phyloP scores from a whole-genome alignment of 1,140 invertebrate species.

The Habropoda laboriosa region DNA sequence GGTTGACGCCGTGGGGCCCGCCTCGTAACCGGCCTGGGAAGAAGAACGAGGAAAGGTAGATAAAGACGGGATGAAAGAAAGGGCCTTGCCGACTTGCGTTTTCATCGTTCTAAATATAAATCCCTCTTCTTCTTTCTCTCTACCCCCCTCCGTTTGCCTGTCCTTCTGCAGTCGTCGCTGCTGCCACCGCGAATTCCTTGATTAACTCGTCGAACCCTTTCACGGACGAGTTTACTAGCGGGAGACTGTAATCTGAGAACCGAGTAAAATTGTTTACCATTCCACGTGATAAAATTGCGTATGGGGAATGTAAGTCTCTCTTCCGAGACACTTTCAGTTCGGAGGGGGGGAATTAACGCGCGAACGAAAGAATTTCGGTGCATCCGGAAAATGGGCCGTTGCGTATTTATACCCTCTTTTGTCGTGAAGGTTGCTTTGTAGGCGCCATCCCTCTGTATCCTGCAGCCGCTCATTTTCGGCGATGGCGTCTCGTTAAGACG shows the following conservation, averaged over 20 bases:
- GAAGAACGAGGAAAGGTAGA: conserved; percentile 63
- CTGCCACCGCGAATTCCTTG: background rate
- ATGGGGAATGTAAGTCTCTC: conserved; percentile 1
- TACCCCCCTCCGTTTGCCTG: background rate
- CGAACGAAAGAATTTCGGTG: too few relatives aligned
- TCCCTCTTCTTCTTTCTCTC: conserved; percentile 11
- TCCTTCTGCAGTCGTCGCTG: background rate
- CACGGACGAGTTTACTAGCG: background rate
- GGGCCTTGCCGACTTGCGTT: conserved; percentile 55
- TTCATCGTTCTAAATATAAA: conserved; percentile 61
- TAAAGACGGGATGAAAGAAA: conserved; percentile 58
- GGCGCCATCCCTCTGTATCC: background rate
- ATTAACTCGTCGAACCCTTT: conserved; percentile 12
- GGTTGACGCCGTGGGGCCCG: conserved; percentile 76
- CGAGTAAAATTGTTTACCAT: background rate
- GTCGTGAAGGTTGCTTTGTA: conserved; percentile 15
- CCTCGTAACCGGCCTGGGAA: conserved; percentile 69
- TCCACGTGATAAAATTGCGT: background rate
- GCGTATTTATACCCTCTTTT: conserved; percentile 59
- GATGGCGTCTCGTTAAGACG: conserved; percentile 3
- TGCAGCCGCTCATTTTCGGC: background rate
- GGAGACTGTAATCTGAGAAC: background rate
- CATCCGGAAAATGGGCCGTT: conserved; percentile 60
- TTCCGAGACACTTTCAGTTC: too few relatives aligned
- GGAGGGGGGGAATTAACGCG: too few relatives aligned